A percentile compares a stretch with the other conserved stretches of the same genome.
Evolutionary conservation across 2,888 invertebrate genomes (phyloP).

Genomic region (Nephrocerus scutellatus): DNA sequence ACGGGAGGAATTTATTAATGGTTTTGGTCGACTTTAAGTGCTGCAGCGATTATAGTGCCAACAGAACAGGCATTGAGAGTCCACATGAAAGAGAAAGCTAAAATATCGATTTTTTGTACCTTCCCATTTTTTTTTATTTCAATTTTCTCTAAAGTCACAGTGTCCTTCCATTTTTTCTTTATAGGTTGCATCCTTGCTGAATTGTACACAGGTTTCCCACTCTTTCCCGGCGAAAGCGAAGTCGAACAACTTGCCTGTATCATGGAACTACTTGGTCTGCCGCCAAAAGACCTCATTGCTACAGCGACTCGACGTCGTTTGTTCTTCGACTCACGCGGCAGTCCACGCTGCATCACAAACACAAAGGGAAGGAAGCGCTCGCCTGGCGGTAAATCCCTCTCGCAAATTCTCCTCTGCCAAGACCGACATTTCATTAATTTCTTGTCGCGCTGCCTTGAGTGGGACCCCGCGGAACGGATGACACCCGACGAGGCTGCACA

Average conservation of each 20-base stretch:
- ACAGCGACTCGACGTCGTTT: conserved; percentile 77
- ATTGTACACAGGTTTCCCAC: conserved; percentile 88
- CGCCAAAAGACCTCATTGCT: conserved; percentile 78
- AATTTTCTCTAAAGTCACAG: no score
- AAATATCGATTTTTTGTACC: no score
- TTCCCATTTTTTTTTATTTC: conserved; percentile 3
- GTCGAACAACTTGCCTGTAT: conserved; percentile 94
- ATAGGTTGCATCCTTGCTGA: conserved; percentile 90
- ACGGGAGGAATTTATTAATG: no score
- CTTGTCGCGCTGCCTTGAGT: conserved; percentile 82
- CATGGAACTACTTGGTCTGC: conserved; percentile 90
- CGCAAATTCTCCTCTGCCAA: conserved; percentile 74
- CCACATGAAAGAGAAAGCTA: no score
- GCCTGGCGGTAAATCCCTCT: conserved; percentile 76
- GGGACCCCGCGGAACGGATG: conserved; percentile 88
- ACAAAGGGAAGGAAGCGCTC: conserved; percentile 87
- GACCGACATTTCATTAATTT: conserved; percentile 88
- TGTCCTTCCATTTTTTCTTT: conserved; percentile 20
- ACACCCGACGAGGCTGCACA: conserved; percentile 84
- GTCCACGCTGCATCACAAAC: conserved; percentile 84
- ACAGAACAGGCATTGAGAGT: no score
- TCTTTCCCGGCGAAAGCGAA: conserved; percentile 96
- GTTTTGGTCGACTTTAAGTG: no score
- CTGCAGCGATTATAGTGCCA: no score
- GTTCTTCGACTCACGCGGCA: conserved; percentile 84